Evolutionary conservation across 2,113 vertebrate genomes (phyloP), one percentile per base, ranked within the genome.

Genomic region (Gavia stellata): DNA sequence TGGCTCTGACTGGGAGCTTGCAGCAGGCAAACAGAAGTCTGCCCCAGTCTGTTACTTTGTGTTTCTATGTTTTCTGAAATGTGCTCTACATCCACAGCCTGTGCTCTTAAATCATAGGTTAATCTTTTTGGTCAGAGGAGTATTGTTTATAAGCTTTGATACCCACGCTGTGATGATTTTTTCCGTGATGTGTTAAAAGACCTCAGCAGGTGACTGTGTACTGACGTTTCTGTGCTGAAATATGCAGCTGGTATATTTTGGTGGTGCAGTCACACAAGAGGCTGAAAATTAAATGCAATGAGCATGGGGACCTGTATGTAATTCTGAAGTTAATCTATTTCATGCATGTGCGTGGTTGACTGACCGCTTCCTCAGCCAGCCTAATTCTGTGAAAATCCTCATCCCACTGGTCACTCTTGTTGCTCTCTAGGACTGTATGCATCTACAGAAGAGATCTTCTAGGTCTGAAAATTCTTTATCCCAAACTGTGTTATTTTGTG

Each of bases 241-340:
- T 17, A 28, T 19, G 18, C 49, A 55, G 26, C 14, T 68, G 52
- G 9, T 74, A 5, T 74, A 12, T 44, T 44, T 72, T 85, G 70
- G 34, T 80, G 36, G 23, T 71, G 34, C 18, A 36, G 34, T 31
- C 55, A 70, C 4, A 5, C 34, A 58, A 38, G 44, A 89, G 36
- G 31, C 11, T 0, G 3, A 40, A 14, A 78, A 33, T 7, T 68
- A 49, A 75, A 72, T 45, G 10, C 1, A 7, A 4, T 18, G 14
- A 75, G 9, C 4, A 1, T 13, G 23, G 44, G 55, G 16, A 81
- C 12, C 15, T 61, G 11, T 24, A 45, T n/a, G 36, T 31, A 68
- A 84, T 68, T 63, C 68, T 82, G 49, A 91, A 92, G 4, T 52
- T 38, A 34, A 20, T 16, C 25, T 63, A 4, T 45, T 44, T 47